Evolutionary conservation across 2,113 vertebrate genomes (phyloP).

Genomic region (Paralichthys olivaceus): DNA sequence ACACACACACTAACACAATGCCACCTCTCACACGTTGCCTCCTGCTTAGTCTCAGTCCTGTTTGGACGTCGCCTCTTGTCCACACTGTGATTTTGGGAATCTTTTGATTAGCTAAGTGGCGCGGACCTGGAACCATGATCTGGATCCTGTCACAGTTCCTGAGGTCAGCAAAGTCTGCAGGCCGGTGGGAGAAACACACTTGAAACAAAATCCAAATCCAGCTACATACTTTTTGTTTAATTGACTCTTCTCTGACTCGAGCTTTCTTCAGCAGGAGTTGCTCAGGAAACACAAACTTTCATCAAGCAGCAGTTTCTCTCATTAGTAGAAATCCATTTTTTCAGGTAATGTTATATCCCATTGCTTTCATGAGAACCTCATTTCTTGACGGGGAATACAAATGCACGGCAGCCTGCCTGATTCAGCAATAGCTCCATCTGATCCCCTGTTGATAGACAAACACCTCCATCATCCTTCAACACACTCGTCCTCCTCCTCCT

Average conservation of each 20-base stretch:
- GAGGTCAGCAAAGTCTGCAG: slow-evolving; percentile 26
- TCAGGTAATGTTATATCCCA: not conserved
- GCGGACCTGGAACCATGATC: slow-evolving; percentile 49
- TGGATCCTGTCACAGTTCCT: slow-evolving; percentile 60
- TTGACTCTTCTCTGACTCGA: not conserved
- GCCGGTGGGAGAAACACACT: no score
- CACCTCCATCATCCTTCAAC: slow-evolving; percentile 41
- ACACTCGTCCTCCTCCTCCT: slow-evolving; percentile 29
- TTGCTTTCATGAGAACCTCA: not conserved
- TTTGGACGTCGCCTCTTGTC: slow-evolving; percentile 20
- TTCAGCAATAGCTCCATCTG: slow-evolving; percentile 40
- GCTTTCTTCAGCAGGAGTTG: no score
- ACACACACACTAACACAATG: slow-evolving; percentile 31
- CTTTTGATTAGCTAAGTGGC: slow-evolving; percentile 64
- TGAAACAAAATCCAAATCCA: not conserved
- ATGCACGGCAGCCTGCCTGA: slow-evolving; percentile 22
- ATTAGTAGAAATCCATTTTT: not conserved
- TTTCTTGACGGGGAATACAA: slow-evolving; percentile 14
- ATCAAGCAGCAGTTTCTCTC: not conserved
- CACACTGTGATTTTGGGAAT: slow-evolving; percentile 48
- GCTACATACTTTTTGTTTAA: not conserved
- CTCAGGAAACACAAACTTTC: no score
- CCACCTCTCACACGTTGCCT: slow-evolving; percentile 37
- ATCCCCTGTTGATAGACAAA: slow-evolving; percentile 45
- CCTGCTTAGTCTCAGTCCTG: slow-evolving; percentile 49